These are phyloP conservation scores for Formica aserva DNA, from an alignment of 2,888 invertebrate species.

Conservation along the genomic window DNA sequence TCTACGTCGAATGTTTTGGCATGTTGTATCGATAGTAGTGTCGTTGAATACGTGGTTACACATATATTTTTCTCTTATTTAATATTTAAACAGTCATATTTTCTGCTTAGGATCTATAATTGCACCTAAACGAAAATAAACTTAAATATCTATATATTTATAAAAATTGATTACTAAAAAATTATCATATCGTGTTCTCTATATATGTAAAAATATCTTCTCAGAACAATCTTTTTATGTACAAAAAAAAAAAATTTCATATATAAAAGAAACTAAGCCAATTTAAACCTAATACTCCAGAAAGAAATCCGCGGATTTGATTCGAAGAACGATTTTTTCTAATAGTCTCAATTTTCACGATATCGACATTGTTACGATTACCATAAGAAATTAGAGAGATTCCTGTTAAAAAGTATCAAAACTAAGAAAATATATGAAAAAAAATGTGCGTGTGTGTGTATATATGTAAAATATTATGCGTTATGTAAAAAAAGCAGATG, in stretches of 20 bases:
- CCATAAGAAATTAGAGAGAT: background rate
- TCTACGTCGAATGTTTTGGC: conserved; percentile 39
- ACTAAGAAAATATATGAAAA: conserved; percentile 5
- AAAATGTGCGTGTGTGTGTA: background rate
- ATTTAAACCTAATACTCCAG: background rate
- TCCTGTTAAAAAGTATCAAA: background rate
- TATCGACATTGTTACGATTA: background rate
- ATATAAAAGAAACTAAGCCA: background rate
- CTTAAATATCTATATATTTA: background rate
- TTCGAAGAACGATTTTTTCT: background rate
- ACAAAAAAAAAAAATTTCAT: background rate
- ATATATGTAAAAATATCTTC: background rate
- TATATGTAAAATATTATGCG: background rate
- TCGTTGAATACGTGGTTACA: background rate
- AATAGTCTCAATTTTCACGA: conserved; percentile 10
- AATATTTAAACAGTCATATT: background rate
- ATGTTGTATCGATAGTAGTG: conserved; percentile 43
- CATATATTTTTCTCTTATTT: background rate
- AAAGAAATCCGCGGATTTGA: background rate
- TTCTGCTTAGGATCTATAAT: background rate
- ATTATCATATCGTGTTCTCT: background rate
- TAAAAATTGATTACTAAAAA: background rate
- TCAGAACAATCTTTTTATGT: background rate
- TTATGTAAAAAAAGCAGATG: background rate
- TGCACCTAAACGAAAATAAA: background rate